These are phyloP conservation scores for Eupithecia vulgata DNA, from an alignment of 2,888 invertebrate species.

Conservation along the genomic window DNA sequence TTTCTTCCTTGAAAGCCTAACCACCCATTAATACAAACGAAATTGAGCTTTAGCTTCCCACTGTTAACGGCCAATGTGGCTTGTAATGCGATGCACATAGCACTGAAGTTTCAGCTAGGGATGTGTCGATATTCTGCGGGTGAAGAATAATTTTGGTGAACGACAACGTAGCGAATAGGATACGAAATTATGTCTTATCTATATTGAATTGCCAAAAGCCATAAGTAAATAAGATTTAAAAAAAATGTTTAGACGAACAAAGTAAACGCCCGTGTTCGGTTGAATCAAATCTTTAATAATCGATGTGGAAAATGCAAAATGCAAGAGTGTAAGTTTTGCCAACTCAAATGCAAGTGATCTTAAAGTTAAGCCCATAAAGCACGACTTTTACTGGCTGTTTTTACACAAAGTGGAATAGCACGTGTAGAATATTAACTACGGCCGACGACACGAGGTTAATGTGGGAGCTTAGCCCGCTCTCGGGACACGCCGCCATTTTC, in stretches of 20 bases:
- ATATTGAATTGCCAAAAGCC: neutral
- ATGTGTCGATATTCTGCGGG: constrained; percentile 42
- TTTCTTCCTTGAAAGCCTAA: constrained; percentile 65
- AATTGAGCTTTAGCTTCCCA: constrained; percentile 58
- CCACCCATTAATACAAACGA: constrained; percentile 47
- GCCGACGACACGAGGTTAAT: constrained; percentile 73
- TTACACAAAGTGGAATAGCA: constrained; percentile 44
- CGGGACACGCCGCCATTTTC: constrained; percentile 66
- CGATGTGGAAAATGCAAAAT: neutral
- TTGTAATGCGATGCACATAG: constrained; percentile 47
- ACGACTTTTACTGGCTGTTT: constrained; percentile 39
- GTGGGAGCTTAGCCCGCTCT: constrained; percentile 70
- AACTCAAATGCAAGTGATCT: neutral
- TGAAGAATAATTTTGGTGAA: constrained; percentile 21
- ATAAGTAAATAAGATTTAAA: no score
- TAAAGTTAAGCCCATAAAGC: constrained; percentile 18
- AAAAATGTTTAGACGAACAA: no score
- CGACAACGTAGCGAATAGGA: constrained; percentile 7
- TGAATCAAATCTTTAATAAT: neutral
- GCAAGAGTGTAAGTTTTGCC: neutral
- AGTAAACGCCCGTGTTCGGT: neutral
- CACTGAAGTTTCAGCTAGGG: constrained; percentile 45
- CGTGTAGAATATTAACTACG: constrained; percentile 67
- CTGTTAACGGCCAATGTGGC: constrained; percentile 58
- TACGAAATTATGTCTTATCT: neutral